These are phyloP conservation scores for Diorhabda elongata DNA, from an alignment of 1,140 invertebrate genomes.

Conservation along the genomic window DNA sequence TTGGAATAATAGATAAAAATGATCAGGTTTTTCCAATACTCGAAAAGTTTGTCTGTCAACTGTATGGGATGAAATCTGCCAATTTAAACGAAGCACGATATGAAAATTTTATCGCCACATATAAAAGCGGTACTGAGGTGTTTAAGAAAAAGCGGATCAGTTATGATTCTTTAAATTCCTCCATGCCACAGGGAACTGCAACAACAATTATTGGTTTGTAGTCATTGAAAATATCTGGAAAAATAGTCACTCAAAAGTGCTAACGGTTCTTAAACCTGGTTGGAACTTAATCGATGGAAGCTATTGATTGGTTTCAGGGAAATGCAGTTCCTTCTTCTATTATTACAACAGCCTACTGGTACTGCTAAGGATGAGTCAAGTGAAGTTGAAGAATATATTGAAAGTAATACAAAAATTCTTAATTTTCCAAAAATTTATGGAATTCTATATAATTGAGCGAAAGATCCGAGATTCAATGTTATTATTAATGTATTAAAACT, in stretches of 20 bases:
- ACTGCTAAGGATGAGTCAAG: conserved; percentile 18
- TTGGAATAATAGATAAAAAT: conserved; percentile 15
- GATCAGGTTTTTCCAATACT: conserved; percentile 23
- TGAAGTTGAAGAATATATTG: conserved; percentile 23
- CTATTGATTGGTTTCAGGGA: conserved; percentile 34
- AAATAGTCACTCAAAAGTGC: conserved; percentile 33
- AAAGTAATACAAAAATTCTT: conserved; percentile 22
- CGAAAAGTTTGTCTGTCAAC: conserved; percentile 37
- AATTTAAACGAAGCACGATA: conserved; percentile 30
- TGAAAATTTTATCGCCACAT: conserved; percentile 31
- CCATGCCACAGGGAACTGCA: background rate
- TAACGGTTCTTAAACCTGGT: conserved; percentile 27
- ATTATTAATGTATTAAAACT: conserved; percentile 19
- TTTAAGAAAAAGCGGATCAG: background rate
- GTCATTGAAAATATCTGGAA: conserved; percentile 16
- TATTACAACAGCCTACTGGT: conserved; percentile 22
- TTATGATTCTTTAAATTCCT: background rate
- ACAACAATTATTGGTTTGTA: conserved; percentile 6
- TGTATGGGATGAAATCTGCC: conserved; percentile 48
- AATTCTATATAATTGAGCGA: conserved; percentile 23
- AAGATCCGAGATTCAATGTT: conserved; percentile 17
- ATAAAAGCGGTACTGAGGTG: background rate
- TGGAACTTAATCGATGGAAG: conserved; percentile 29
- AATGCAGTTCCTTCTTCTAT: conserved; percentile 26
- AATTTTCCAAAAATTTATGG: conserved; percentile 20